Evolutionary conservation across 2,113 vertebrate species (phyloP).

Genomic region (Lophochroa leadbeateri): DNA sequence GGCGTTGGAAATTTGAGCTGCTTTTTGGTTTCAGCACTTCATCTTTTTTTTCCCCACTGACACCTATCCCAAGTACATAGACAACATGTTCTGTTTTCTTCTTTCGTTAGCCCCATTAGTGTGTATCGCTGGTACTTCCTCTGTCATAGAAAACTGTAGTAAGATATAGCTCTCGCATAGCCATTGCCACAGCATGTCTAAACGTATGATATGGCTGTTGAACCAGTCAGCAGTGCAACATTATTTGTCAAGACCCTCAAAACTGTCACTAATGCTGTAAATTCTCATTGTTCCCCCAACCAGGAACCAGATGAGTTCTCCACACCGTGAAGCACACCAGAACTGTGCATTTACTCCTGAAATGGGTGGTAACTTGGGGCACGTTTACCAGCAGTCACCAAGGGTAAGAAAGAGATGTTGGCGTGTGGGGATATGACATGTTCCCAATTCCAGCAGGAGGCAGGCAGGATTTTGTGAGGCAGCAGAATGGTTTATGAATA

Average conservation of each 20-base stretch:
- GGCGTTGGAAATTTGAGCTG: neutral
- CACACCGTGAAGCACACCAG: neutral
- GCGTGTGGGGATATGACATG: neutral
- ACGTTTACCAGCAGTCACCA: rapidly evolving
- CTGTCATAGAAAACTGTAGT: neutral
- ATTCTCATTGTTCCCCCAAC: neutral
- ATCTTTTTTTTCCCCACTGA: neutral
- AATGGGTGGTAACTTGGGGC: neutral
- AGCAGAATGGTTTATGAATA: neutral
- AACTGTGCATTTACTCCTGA: neutral
- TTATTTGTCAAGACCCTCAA: neutral
- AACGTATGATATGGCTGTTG: neutral
- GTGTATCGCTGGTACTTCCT: neutral
- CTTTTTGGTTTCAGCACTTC: neutral
- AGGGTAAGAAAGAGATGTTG: neutral
- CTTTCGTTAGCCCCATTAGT: neutral
- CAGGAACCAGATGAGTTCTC: neutral
- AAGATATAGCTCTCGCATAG: neutral
- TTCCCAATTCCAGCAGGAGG: neutral
- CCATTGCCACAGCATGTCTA: neutral
- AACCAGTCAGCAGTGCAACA: neutral
- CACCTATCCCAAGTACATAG: neutral
- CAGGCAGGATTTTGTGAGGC: neutral
- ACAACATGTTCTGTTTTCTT: neutral
- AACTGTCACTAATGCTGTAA: neutral